Evolutionary conservation across 1,140 invertebrate species (phyloP).

Genomic region (Pseudoatta argentina): DNA sequence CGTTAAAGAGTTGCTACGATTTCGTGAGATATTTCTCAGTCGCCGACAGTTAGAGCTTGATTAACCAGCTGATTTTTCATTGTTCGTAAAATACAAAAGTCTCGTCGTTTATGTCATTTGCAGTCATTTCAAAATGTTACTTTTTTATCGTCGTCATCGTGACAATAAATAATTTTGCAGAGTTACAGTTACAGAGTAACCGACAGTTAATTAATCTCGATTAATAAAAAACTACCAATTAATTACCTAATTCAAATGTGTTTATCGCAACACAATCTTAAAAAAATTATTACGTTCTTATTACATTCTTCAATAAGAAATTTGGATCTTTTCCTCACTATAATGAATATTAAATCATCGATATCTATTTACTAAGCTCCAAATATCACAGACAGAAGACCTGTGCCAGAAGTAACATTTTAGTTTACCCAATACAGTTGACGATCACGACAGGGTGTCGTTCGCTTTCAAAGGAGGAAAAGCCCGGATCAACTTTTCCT

Average conservation of each 20-base stretch:
- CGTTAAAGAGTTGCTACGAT: conserved; percentile 76
- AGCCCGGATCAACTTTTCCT: conserved; percentile 64
- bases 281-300: too few relatives aligned
- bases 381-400: conserved; percentile 3
- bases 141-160: background rate
- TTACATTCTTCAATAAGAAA: background rate
- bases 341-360: background rate
- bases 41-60: conserved; percentile 48
- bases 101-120: conserved; percentile 12
- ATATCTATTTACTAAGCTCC: background rate
- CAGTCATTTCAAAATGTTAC: background rate
- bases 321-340: background rate
- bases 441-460: conserved; percentile 32
- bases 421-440: conserved; percentile 36
- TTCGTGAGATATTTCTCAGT: conserved; percentile 67
- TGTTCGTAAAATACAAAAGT: conserved; percentile 29
- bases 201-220: background rate
- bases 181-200: background rate
- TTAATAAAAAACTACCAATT: background rate
- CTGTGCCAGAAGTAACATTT: conserved; percentile 35
- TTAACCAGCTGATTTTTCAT: conserved; percentile 41
- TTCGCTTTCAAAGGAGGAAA: conserved; percentile 49
- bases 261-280: background rate
- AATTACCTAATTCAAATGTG: background rate
- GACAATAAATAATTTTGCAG: background rate